Evolutionary conservation across 1,140 invertebrate genomes (phyloP).

Genomic region (Brachionus plicatilis): DNA sequence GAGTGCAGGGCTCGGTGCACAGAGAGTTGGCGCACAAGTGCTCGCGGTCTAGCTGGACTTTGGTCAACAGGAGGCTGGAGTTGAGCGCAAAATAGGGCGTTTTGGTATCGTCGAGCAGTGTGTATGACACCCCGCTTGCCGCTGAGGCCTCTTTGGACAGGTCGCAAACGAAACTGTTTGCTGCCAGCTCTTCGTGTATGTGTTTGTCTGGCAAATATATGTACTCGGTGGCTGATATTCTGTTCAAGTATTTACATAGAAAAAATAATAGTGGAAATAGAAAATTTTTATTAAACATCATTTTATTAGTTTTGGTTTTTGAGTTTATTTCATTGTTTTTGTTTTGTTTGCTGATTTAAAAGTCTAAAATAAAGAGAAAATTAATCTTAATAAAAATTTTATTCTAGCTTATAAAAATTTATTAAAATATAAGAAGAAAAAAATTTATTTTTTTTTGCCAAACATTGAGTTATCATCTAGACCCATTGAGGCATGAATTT

Average conservation of each 20-base stretch:
- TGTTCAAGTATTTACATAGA: background rate
- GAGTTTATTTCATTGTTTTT: background rate
- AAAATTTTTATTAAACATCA: background rate
- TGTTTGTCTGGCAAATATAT: background rate
- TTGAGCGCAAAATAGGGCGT: background rate
- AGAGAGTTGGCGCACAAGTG: background rate
- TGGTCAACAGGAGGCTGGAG: background rate
- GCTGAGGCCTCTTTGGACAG: background rate
- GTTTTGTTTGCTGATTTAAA: background rate
- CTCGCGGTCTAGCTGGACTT: background rate
- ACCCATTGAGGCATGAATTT: too few species aligned
- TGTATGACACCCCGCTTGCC: background rate
- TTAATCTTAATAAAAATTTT: too few species aligned
- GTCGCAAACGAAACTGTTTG: background rate
- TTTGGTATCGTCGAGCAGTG: background rate
- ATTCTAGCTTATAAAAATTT: too few species aligned
- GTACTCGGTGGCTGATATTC: background rate
- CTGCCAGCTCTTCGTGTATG: background rate
- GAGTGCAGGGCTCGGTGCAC: background rate
- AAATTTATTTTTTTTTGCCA: too few species aligned
- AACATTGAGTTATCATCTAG: too few species aligned
- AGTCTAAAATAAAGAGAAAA: background rate
- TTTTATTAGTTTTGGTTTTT: background rate
- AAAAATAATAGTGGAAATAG: background rate
- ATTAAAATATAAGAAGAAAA: too few species aligned